phyloP scores from a whole-genome alignment of 2,888 invertebrate species.

The Chromoteleia sp. region DNA sequence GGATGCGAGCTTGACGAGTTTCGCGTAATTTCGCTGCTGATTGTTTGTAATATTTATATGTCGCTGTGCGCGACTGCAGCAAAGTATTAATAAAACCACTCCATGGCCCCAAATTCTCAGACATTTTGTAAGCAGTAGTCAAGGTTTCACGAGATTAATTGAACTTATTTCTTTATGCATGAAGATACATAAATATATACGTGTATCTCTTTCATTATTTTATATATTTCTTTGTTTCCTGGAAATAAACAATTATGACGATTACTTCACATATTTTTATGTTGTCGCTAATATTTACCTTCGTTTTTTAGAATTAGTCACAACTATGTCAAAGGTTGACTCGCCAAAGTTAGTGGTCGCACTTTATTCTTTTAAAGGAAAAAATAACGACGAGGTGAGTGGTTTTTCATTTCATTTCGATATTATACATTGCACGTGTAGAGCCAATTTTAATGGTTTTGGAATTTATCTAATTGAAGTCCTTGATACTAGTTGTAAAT shows the following conservation, averaged over 20 bases:
- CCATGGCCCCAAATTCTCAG: slow-evolving; percentile 48
- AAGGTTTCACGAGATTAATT: slow-evolving; percentile 31
- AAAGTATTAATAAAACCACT: slow-evolving; percentile 53
- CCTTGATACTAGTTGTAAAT: slow-evolving; percentile 26
- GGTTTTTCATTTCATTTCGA: not conserved
- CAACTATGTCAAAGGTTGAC: slow-evolving; percentile 75
- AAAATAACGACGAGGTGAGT: slow-evolving; percentile 97
- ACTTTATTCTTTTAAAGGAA: slow-evolving; percentile 96
- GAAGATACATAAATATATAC: too few species aligned
- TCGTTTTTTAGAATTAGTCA: slow-evolving; percentile 34
- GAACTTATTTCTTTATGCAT: not conserved
- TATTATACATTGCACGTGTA: slow-evolving; percentile 17
- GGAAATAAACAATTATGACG: too few species aligned
- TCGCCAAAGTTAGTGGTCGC: slow-evolving; percentile 90
- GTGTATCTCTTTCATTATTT: not conserved
- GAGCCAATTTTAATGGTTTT: slow-evolving; percentile 32
- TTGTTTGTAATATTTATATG: slow-evolving; percentile 46
- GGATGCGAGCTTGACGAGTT: slow-evolving; percentile 25
- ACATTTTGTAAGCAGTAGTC: slow-evolving; percentile 61
- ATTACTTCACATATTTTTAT: too few species aligned
- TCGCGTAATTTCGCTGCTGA: slow-evolving; percentile 12
- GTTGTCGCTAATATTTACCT: not conserved
- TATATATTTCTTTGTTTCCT: not conserved
- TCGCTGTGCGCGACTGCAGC: slow-evolving; percentile 11
- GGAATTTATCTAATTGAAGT: slow-evolving; percentile 52